Base-by-base conservation (phyloP, 2,113 vertebrate genomes). In the Syrrhaptes paradoxus region DNA sequence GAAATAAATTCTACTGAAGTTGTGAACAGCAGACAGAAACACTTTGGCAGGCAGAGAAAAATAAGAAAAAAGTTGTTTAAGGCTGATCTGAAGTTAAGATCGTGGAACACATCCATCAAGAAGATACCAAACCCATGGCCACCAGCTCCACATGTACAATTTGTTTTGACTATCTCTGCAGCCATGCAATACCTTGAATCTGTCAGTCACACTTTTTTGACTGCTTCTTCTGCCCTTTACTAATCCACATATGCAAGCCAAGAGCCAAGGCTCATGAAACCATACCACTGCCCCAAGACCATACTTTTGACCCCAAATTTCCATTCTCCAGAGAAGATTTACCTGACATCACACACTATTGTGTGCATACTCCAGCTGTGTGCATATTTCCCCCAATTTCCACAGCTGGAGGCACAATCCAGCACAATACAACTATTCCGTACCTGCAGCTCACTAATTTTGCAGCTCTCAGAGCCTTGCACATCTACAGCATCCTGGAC, bases 41-140 rank as follows among this genome's bases (percentile, higher is more conserved):
- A 80, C 52, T 93, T 87, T 48, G 63, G 43, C 55, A 93, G 67
- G 78, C 55, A 92, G 73, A 81, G 43, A 78, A 94, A 94, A 91
- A 85, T 15, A 13, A 74, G 32, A 21, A 84, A 85, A 48, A 91
- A 87, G 84, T 34, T 75, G 26, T 59, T 80, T 65, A 63, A 81
- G 66, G 49, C 31, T 72, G 74, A 87, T 85, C 46, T 85, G 70
- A 92, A 88, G 41, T 14, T 71, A 88, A 87, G 83, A 90, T 59
- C n/a, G 71, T 34, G 38, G 59, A 83, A 90, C 11, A 62, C 1
- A 4, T 77, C 85, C 83, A 71, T 90, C 68, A 90, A 79, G 52
- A 94, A 88, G 72, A 93, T 31, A 84, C 49, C 8, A 1, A 43
- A 57, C 49, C 51, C 24, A 31, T 5, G 38, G 31, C n/a, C 36